Evolutionary conservation across 1,140 invertebrate species (phyloP).

Genomic region (Bombus superbus): DNA sequence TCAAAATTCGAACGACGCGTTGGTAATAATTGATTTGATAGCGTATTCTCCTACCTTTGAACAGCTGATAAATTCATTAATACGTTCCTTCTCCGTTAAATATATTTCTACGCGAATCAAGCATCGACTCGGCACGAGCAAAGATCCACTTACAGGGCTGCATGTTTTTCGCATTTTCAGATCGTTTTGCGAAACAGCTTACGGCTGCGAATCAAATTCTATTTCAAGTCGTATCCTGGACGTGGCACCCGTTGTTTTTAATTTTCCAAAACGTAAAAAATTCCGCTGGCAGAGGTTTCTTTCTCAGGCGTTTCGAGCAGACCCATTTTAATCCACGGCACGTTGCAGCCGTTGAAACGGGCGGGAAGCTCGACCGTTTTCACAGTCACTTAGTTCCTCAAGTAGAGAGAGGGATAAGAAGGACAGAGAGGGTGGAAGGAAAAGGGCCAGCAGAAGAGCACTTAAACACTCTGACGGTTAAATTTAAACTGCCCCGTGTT

Average conservation of each 20-base stretch:
- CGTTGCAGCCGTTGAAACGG: slow-evolving; percentile 46
- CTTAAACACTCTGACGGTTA: slow-evolving; percentile 72
- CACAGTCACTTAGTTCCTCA: slow-evolving; percentile 67
- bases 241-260: neutral
- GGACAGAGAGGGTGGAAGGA: slow-evolving; percentile 39
- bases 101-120: no score
- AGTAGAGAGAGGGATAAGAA: slow-evolving; percentile 41
- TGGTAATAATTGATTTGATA: no score
- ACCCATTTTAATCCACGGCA: slow-evolving; percentile 25
- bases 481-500: slow-evolving; percentile 68
- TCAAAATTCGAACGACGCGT: no score
- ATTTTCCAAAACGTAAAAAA: neutral
- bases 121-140: no score
- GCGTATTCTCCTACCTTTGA: no score
- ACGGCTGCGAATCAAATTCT: neutral
- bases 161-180: neutral
- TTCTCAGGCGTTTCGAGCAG: slow-evolving; percentile 33
- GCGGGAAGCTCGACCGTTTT: slow-evolving; percentile 58
- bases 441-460: slow-evolving; percentile 58
- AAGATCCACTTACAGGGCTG: no score
- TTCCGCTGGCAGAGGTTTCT: neutral
- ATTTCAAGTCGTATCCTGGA: neutral
- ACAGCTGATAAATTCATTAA: no score
- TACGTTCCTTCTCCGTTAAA: no score
- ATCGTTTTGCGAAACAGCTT: neutral